Base-by-base conservation (phyloP, 2,888 invertebrate species). In the Fragum sueziense region DNA sequence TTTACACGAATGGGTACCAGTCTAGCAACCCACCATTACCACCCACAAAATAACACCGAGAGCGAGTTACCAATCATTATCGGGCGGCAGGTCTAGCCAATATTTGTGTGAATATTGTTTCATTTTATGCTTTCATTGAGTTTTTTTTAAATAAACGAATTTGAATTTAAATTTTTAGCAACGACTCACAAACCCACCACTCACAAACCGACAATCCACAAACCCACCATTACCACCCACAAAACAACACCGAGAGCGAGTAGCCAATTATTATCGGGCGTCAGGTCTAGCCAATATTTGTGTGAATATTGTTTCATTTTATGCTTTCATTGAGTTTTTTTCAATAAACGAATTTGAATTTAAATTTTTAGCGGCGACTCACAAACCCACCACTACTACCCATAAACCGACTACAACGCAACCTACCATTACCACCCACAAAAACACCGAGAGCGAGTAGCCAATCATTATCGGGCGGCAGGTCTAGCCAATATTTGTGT, bases 111-210 rank as follows among this genome's bases (percentile, higher is more conserved):
- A n/a, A n/a, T n/a, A n/a, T n/a, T n/a, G n/a, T n/a, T n/a, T n/a
- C n/a, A n/a, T n/a, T n/a, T n/a, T n/a, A n/a, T n/a, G n/a, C n/a
- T n/a, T n/a, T n/a, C n/a, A n/a, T n/a, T n/a, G n/a, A n/a, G n/a
- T n/a, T n/a, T n/a, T n/a, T n/a, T n/a, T n/a, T n/a, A n/a, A n/a
- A n/a, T n/a, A n/a, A n/a, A n/a, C n/a, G n/a, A 61, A 52, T n/a
- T 57, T 2, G 33, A 62, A 31, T 75, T 17, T 11, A 9, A 9
- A 41, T 11, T 17, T 11, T 22, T 37, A 9, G 27, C 52, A 34
- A 70, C 57, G 25, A 70, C 57, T 37, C 34, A 22, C 33, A 65
- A 65, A 33, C 65, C 62, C 29, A 62, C 65, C 59, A 59, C 59
- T 4, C 41, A 17, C 7, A 67, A 68, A 68, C 51, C 68, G 22